Base-by-base conservation (phyloP, 2,113 vertebrate genomes). In the Corynorhinus townsendii region DNA sequence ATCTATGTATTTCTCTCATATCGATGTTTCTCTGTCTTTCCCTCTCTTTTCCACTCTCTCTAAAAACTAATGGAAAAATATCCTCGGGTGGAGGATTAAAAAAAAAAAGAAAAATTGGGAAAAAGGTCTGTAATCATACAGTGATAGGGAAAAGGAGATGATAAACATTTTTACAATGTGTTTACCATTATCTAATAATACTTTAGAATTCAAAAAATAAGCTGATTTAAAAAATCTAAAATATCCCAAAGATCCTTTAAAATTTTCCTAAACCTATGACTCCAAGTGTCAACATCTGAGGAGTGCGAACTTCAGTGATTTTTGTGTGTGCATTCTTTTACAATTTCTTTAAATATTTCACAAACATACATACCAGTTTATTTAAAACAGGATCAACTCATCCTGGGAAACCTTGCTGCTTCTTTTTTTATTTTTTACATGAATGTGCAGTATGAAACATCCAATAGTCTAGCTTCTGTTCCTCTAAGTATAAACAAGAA, bases 201-300 rank as follows among this genome's bases (percentile, higher is more conserved):
- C n/a, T 91, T 93, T 45, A 80, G 59, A 93, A 89, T 43, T 90
- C 59, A 90, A 79, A 90, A 91, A 12, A 43, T 16, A 68, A 90
- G 7, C 26, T 81, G n/a, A 17, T 71, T 91, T 54, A 10, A 93
- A 81, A 91, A 93, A 89, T 26, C 38, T 68, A 83, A 92, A 90
- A 62, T 82, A 89, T 19, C 19, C 11, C 11, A 45, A 84, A 90
- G 11, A 49, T 77, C 66, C n/a, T 93, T 94, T 66, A 91, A 96
- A 84, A 22, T 79, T 20, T 19, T 82, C 33, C 80, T 87, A 47
- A 75, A 9, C 80, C 20, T 43, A 62, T 87, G 91, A 66, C 38
- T 22, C 45, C 22, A 62, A 47, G 24, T 59, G 20, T 90, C 64
- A 90, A 81, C n/a, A 88, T 73, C 73, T 73, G 38, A 71, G 86